Conservation (phyloP, 1,140 invertebrate species). For the Drosophila repletoides region DNA sequence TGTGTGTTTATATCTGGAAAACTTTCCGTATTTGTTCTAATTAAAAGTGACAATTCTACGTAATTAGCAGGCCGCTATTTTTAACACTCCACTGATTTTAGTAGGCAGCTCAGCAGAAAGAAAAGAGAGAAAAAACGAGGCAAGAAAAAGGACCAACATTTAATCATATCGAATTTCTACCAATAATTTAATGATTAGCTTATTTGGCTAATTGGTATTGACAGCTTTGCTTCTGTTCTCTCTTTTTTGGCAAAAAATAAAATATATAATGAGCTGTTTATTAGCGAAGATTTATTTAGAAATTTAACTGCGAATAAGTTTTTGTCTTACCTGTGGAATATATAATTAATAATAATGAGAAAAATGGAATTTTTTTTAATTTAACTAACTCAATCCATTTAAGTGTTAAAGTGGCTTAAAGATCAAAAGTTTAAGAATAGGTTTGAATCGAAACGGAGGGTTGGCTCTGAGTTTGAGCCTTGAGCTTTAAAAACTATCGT, state of each 20-base stretch:
- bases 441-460: too few relatives aligned
- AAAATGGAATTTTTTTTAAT: too few relatives aligned
- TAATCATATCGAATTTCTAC: conserved; percentile 59
- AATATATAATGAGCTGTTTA: not conserved
- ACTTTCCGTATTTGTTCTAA: conserved; percentile 69
- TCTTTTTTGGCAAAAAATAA: not conserved
- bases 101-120: conserved; percentile 2
- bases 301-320: not conserved
- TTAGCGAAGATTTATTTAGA: not conserved
- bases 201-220: conserved; percentile 39
- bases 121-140: not conserved
- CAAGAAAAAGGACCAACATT: not conserved
- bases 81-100: conserved; percentile 58
- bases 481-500: too few relatives aligned
- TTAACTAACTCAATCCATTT: too few relatives aligned
- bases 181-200: conserved; percentile 56
- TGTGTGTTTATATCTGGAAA: conserved; percentile 2
- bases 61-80: conserved; percentile 67
- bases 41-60: conserved; percentile 77
- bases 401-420: too few relatives aligned
- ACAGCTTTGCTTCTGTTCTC: conserved; percentile 68
- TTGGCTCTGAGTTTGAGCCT: too few relatives aligned
- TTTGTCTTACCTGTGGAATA: not conserved
- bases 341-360: too few relatives aligned
- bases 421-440: too few relatives aligned